A percentile compares a stretch with the other conserved stretches of the same genome.
Evolutionary conservation across 30 jellyfish, hydroid and myxozoan species (phyloP).

Genomic region (Pelagia noctiluca): DNA sequence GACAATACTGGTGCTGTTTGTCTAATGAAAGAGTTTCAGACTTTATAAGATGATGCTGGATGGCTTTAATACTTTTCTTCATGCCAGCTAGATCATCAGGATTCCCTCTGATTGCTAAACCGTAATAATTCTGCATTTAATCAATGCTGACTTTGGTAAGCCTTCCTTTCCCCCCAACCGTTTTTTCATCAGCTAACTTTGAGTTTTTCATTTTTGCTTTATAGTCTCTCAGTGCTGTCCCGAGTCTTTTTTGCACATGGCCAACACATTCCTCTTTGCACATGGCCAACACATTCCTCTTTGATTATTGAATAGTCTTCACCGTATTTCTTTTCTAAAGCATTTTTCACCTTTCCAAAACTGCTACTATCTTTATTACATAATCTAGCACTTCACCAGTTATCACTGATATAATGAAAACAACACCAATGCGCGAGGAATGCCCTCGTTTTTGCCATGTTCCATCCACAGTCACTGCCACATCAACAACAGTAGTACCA

Average conservation of each 20-base stretch:
- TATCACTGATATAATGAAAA: neutral
- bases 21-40: neutral
- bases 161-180: neutral
- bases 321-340: neutral
- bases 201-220: neutral
- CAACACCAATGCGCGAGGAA: no score
- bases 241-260: neutral
- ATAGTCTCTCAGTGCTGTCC: slow-evolving; percentile 1
- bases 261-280: no score
- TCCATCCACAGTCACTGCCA: no score
- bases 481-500: no score
- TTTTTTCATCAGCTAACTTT: neutral
- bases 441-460: no score
- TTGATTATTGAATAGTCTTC: neutral
- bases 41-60: neutral
- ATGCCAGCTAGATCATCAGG: no score
- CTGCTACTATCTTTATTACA: slow-evolving; percentile 4
- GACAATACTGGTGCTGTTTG: slow-evolving; percentile 5
- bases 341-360: neutral
- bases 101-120: no score
- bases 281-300: no score
- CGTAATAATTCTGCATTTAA: no score
- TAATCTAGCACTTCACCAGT: slow-evolving; percentile 8
- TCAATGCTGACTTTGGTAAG: neutral
- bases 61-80: neutral